Percentiles rank a stretch among this genome's conserved stretches.
Conservation (phyloP, 2,888 invertebrate species). For the Hyppa rectilinea region DNA sequence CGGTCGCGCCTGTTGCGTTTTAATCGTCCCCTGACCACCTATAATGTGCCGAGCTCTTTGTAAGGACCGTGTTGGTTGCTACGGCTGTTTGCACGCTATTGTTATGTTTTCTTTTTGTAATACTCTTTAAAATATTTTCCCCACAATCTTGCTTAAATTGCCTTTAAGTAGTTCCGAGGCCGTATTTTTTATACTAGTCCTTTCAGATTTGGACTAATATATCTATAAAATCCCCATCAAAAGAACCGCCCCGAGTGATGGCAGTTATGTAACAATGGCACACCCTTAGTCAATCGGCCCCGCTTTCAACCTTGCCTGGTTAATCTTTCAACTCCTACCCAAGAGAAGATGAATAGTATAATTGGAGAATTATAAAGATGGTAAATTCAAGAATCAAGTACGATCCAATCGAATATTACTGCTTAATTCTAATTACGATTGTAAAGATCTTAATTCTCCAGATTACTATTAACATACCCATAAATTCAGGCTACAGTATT, state of each 20-base stretch:
- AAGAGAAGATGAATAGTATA: neutral
- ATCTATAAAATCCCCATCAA: neutral
- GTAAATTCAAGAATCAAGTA: neutral
- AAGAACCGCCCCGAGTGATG: neutral
- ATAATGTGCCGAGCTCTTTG: conserved; percentile 54
- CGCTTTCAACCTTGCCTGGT: neutral
- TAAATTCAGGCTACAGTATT: neutral
- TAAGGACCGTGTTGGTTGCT: conserved; percentile 35
- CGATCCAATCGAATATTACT: neutral
- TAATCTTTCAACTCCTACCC: neutral
- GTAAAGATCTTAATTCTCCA: neutral
- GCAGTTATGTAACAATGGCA: neutral
- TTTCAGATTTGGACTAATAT: too few species aligned
- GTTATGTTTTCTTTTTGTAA: conserved; percentile 30
- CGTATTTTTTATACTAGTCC: too few species aligned
- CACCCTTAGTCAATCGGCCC: neutral
- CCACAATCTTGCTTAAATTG: conserved; percentile 5
- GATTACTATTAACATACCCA: neutral
- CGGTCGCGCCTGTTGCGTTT: conserved; percentile 75
- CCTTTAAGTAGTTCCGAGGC: neutral
- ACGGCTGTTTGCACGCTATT: conserved; percentile 48
- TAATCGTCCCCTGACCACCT: conserved; percentile 69
- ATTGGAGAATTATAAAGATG: neutral
- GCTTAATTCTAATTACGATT: neutral
- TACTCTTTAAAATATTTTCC: conserved; percentile 9